phyloP scores from a whole-genome alignment of 2,888 invertebrate genomes.

The Eilema sororculum region DNA sequence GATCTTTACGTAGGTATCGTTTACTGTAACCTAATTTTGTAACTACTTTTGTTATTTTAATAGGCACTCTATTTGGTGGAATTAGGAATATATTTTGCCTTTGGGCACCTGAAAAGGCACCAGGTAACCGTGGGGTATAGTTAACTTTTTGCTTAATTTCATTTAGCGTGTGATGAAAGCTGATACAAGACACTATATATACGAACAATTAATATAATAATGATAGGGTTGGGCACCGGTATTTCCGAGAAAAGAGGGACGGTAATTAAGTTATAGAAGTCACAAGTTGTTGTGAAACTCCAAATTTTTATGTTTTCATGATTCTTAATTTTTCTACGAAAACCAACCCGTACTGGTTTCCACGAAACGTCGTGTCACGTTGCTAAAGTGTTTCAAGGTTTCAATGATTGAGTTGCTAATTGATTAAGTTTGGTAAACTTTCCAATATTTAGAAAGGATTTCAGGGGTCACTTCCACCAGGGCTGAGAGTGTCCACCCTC shows the following conservation, averaged over 20 bases:
- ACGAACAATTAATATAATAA: not conserved
- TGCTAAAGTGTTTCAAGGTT: not conserved
- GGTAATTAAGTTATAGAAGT: no score
- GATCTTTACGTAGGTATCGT: not conserved
- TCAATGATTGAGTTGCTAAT: not conserved
- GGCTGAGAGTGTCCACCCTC: not conserved
- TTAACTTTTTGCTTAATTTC: not conserved
- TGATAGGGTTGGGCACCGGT: no score
- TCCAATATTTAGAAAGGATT: constrained; percentile 1
- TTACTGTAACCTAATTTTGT: not conserved
- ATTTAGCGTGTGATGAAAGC: not conserved
- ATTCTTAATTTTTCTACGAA: not conserved
- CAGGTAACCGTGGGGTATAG: not conserved
- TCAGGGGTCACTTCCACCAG: not conserved
- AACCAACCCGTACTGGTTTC: no score
- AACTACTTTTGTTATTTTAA: not conserved
- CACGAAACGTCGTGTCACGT: not conserved
- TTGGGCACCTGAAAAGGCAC: not conserved
- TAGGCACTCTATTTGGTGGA: not conserved
- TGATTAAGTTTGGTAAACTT: not conserved
- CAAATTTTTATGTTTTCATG: not conserved
- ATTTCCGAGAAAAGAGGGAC: no score
- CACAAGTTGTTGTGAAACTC: no score
- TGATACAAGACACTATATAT: not conserved
- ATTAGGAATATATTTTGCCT: not conserved